Conservation (phyloP, 2,888 invertebrate species). For the Achlya flavicornis region DNA sequence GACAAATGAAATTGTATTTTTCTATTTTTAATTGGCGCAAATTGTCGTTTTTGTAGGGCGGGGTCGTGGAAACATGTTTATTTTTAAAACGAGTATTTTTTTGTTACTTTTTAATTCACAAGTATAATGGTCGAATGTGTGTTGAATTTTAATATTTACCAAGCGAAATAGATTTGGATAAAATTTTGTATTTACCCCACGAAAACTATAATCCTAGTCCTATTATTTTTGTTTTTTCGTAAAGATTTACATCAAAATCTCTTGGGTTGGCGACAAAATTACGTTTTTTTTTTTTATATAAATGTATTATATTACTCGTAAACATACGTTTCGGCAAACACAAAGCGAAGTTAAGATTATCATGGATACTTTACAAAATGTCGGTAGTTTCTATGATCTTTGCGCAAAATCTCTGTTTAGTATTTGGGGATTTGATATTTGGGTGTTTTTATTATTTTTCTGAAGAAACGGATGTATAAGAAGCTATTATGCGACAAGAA, state of each 20-base stretch:
- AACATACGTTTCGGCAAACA: constrained; percentile 27
- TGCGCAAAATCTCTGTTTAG: constrained; percentile 56
- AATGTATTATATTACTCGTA: constrained; percentile 33
- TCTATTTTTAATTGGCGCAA: constrained; percentile 76
- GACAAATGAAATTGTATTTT: constrained; percentile 72
- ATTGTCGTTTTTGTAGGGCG: constrained; percentile 52
- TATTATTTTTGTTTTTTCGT: background rate
- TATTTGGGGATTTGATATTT: constrained; percentile 45
- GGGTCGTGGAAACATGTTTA: constrained; percentile 46
- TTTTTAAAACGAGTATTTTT: constrained; percentile 43
- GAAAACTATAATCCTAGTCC: too few species aligned
- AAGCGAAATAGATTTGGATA: too few species aligned
- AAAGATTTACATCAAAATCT: background rate
- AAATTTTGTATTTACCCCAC: too few species aligned
- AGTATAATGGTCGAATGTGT: background rate
- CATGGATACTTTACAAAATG: constrained; percentile 5
- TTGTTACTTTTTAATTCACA: constrained; percentile 30
- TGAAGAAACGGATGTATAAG: constrained; percentile 29
- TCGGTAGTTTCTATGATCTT: constrained; percentile 34
- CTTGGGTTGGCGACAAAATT: background rate
- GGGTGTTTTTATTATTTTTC: constrained; percentile 23
- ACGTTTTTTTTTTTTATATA: background rate
- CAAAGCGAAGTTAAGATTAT: constrained; percentile 26
- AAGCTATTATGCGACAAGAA: constrained; percentile 40
- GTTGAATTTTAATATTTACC: too few species aligned